These are phyloP conservation scores for Molossus molossus DNA, from an alignment of 2,797 vertebrate genomes.

Conservation along the genomic window DNA sequence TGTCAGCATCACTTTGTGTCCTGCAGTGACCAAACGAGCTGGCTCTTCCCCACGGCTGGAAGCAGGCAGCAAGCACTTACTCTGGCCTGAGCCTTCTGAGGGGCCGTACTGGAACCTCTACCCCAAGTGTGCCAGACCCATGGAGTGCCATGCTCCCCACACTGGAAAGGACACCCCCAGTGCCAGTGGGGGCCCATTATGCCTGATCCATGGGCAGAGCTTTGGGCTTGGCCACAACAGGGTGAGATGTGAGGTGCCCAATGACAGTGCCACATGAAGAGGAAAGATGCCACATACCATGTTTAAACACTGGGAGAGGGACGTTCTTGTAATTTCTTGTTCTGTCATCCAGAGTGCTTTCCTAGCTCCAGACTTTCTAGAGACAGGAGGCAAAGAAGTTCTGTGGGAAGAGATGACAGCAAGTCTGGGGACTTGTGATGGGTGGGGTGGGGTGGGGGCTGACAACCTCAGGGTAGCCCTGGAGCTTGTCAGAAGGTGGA, in stretches of 20 bases:
- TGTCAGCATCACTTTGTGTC: background rate
- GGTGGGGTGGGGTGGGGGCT: background rate
- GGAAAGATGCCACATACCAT: background rate
- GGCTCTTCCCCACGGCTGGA: background rate
- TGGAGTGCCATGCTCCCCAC: background rate
- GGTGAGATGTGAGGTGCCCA: background rate
- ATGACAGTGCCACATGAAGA: background rate
- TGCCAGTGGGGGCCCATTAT: background rate
- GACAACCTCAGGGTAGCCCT: background rate
- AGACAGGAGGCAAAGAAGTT: background rate
- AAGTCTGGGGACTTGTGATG: background rate
- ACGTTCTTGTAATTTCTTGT: rapidly evolving
- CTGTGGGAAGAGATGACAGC: background rate
- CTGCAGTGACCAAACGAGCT: background rate
- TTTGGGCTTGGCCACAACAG: background rate
- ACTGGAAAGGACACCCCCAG: background rate
- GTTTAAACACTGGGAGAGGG: background rate
- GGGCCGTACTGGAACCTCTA: background rate
- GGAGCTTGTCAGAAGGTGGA: background rate
- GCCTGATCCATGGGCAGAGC: background rate
- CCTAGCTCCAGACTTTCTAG: background rate
- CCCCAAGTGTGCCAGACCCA: background rate
- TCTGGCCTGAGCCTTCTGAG: background rate
- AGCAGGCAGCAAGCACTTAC: background rate
- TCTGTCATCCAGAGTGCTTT: background rate